These are phyloP conservation scores for Drosophila mettleri DNA, from an alignment of 2,888 invertebrate genomes.

Conservation along the genomic window DNA sequence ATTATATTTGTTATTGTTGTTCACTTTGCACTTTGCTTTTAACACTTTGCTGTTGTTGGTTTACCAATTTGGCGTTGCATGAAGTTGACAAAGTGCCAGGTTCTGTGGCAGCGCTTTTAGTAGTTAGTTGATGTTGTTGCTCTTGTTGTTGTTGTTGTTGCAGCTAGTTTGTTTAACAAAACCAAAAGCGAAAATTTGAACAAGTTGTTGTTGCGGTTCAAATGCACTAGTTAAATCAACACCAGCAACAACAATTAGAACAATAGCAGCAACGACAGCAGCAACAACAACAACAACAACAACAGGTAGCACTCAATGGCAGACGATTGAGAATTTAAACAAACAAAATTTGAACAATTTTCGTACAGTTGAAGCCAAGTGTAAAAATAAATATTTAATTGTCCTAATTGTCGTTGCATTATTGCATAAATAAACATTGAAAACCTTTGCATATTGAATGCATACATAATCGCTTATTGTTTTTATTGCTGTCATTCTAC, in stretches of 20 bases:
- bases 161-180: constrained; percentile 56
- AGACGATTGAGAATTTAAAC: constrained; percentile 45
- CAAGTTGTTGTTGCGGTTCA: constrained; percentile 58
- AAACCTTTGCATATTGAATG: constrained; percentile 50
- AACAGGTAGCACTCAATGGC: constrained; percentile 28
- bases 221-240: constrained; percentile 53
- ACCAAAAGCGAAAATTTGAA: constrained; percentile 50
- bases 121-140: constrained; percentile 18
- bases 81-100: constrained; percentile 65
- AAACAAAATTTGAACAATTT: constrained; percentile 47
- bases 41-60: constrained; percentile 38
- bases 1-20: constrained; percentile 36
- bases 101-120: constrained; percentile 48
- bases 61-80: constrained; percentile 59
- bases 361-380: constrained; percentile 43
- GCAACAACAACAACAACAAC: constrained; percentile 19
- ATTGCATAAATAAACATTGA: constrained; percentile 68
- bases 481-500: constrained; percentile 19
- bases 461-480: constrained; percentile 47
- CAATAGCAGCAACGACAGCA: constrained; percentile 10
- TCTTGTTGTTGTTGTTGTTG: constrained; percentile 14
- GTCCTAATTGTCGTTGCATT: constrained; percentile 66
- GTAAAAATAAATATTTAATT: constrained; percentile 74
- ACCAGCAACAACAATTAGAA: constrained; percentile 20
- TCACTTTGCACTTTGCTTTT: constrained; percentile 44